Evolutionary conservation across 1,140 invertebrate species (phyloP), one percentile per base, ranked within the genome.

Genomic region (Formica exsecta): DNA sequence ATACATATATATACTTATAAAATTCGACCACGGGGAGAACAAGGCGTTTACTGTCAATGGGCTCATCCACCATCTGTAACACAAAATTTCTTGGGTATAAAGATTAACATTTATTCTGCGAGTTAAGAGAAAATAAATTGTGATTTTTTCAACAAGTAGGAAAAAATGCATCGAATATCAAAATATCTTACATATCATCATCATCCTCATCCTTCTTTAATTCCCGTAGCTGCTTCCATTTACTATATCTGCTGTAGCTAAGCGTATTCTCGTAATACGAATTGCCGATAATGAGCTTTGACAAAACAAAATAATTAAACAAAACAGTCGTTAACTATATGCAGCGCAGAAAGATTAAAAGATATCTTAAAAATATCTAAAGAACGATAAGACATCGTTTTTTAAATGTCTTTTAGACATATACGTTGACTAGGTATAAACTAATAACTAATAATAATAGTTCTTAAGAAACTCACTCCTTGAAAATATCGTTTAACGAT

Each of bases 1-100:
- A 38, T 38, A 38, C 0, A 48, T 13, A 48, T 13, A 48, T 13
- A 29, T 76, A 89, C 89, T 16, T 79, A 90, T 70, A 1, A 41
- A 38, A 73, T 90, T 90, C 22, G 0, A 0, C 11, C 3, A 29
- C 25, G 80, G 80, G 0, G 61, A 29, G 29, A 90, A 90, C 2
- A 85, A 87, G 6, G 89, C 89, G 38, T 89, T 89, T 32, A 90
- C 7, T 16, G 51, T 48, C 13, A 83, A 2, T 3, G 89, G 89
- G 11, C 44, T 59, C 9, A 89, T 16, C 13, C 2, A 61, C 13
- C 59, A 25, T 22, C 88, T 90, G 36, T 38, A 62, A 89, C 16
- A 71, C 2, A 41, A 38, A 36, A 36, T 48, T 65, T 16, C 3
- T 66, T 38, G 8, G 0, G n/a, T 8, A 59, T n/a, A 59, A 11